Conservation (phyloP, 2,888 invertebrate species). For the Tetanocera ferruginea region DNA sequence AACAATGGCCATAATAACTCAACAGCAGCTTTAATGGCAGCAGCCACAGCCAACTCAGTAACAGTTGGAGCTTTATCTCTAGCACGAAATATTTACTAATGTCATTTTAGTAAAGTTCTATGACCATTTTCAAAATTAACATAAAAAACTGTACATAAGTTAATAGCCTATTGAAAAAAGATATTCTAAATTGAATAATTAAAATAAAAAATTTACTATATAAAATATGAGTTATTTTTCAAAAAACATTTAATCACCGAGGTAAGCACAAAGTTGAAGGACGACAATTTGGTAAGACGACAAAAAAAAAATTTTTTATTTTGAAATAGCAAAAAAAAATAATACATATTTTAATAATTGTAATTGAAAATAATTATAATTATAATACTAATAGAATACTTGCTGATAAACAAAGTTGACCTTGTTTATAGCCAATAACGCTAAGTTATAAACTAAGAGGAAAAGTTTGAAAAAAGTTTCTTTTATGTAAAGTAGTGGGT, state of each 20-base stretch:
- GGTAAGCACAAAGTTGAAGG: not conserved
- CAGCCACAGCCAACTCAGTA: constrained; percentile 48
- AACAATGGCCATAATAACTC: not conserved
- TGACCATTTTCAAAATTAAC: not conserved
- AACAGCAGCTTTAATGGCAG: constrained; percentile 39
- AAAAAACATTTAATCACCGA: not conserved
- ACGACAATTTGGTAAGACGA: no score
- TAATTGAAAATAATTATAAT: no score
- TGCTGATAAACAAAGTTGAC: no score
- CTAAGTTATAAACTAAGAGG: no score
- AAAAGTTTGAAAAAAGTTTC: no score
- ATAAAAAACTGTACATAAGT: not conserved
- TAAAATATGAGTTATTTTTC: not conserved
- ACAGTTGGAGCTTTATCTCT: constrained; percentile 54
- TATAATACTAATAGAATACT: no score
- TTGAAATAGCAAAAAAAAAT: no score
- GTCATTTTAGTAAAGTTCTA: not conserved
- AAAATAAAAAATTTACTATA: not conserved
- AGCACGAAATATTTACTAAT: constrained; percentile 62
- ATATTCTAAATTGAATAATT: not conserved
- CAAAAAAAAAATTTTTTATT: no score
- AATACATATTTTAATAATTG: no score
- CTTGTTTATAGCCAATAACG: no score
- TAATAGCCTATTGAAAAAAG: not conserved
- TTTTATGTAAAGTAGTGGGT: no score